Evolutionary conservation across 2,888 invertebrate genomes (phyloP).

Genomic region (Coremacera marginata): DNA sequence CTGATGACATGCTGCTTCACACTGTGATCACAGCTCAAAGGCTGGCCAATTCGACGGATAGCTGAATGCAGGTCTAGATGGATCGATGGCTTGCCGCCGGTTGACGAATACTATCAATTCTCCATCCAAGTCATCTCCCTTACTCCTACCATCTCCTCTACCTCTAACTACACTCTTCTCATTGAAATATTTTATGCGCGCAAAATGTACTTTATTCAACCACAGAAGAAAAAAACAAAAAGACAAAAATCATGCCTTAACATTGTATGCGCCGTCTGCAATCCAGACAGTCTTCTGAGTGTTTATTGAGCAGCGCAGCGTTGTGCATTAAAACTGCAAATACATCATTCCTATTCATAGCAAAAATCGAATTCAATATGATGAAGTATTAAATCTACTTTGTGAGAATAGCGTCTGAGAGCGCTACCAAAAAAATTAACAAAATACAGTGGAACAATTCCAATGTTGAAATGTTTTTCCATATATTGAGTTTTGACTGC

Average conservation of each 20-base stretch:
- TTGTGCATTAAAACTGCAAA: constrained; percentile 57
- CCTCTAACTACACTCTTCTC: neutral
- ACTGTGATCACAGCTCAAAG: constrained; percentile 5
- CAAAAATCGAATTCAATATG: constrained; percentile 9
- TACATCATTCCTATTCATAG: constrained; percentile 60
- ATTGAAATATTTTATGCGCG: neutral
- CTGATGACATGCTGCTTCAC: constrained; percentile 41
- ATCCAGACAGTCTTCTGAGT: neutral
- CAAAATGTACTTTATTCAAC: constrained; percentile 23
- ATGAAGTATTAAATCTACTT: neutral
- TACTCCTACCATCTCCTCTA: neutral
- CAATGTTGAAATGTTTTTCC: constrained; percentile 6
- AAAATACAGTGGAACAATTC: neutral
- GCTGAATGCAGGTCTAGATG: neutral
- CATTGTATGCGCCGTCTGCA: constrained; percentile 35
- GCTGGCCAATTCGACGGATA: neutral
- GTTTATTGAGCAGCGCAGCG: constrained; percentile 46
- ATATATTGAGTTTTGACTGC: too few relatives aligned
- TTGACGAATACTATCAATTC: neutral
- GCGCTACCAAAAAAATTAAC: constrained; percentile 5
- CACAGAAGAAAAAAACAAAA: neutral
- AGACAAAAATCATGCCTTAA: neutral
- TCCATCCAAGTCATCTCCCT: too few relatives aligned
- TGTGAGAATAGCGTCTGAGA: neutral
- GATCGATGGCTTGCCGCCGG: neutral